Conservation (phyloP, 2,797 vertebrate genomes). For the Sebastes variabilis region DNA sequence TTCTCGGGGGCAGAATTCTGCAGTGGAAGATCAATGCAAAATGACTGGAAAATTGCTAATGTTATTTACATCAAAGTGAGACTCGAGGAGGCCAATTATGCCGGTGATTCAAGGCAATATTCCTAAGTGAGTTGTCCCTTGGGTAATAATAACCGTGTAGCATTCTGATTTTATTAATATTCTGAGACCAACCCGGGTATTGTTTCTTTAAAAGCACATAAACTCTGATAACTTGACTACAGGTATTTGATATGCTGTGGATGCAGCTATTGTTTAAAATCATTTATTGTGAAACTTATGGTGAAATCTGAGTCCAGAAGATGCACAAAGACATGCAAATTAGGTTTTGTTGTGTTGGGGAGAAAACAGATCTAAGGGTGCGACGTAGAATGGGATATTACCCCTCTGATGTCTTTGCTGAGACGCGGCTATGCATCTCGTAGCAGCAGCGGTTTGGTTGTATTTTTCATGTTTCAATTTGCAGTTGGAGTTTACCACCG, state of each 20-base stretch:
- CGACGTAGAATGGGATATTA: constrained; percentile 14
- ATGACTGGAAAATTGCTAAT: constrained; percentile 77
- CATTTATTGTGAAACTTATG: not conserved
- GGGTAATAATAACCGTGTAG: constrained; percentile 45
- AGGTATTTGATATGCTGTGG: not conserved
- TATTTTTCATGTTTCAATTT: constrained; percentile 83
- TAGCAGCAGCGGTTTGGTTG: constrained; percentile 43
- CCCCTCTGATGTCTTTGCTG: constrained; percentile 41
- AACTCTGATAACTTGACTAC: constrained; percentile 1
- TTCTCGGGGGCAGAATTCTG: constrained; percentile 63
- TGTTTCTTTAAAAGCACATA: constrained; percentile 12
- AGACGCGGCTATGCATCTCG: constrained; percentile 44
- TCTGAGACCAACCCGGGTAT: constrained; percentile 14
- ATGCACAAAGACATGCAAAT: constrained; percentile 5
- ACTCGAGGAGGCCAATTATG: constrained; percentile 76
- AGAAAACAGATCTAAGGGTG: constrained; percentile 16
- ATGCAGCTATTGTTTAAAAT: not conserved
- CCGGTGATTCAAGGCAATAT: constrained; percentile 68
- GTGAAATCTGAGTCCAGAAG: constrained; percentile 1
- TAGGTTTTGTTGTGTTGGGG: constrained; percentile 9
- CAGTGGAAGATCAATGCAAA: constrained; percentile 74
- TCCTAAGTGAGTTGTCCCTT: constrained; percentile 63
- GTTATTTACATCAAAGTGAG: constrained; percentile 81
- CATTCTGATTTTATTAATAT: constrained; percentile 58
- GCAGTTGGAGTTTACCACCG: constrained; percentile 64